Percentiles rank a stretch among this genome's conserved stretches.
Conservation (phyloP, 2,888 invertebrate species). For the Pegoplata infirma region DNA sequence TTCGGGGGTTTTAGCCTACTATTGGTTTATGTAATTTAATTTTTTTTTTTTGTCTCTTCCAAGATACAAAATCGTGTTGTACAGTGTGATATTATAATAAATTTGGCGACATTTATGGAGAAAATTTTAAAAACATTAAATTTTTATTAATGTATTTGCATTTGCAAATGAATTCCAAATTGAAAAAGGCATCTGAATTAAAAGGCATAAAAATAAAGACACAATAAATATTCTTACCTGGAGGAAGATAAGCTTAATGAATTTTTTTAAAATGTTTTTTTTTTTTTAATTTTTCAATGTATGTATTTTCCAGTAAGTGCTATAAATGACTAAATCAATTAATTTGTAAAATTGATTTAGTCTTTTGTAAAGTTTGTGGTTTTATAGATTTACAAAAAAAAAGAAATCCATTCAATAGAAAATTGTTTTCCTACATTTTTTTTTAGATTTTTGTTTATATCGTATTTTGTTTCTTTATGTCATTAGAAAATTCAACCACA, state of each 20-base stretch:
- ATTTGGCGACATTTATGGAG: constrained; percentile 6
- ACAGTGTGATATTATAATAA: neutral
- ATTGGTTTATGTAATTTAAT: no score
- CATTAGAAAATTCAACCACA: neutral
- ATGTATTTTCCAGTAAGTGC: constrained; percentile 31
- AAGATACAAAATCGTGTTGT: neutral
- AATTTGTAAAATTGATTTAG: neutral
- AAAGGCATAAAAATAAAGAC: no score
- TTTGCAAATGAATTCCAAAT: no score
- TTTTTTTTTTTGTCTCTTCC: no score
- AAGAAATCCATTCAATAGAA: neutral
- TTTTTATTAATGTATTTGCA: neutral
- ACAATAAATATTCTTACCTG: no score
- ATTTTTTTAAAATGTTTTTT: neutral
- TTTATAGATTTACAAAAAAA: neutral
- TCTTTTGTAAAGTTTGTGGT: neutral
- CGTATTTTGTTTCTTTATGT: neutral
- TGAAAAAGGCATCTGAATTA: no score
- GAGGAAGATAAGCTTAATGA: neutral
- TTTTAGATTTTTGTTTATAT: neutral
- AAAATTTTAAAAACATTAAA: neutral
- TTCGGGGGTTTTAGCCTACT: no score
- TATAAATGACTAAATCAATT: constrained; percentile 39
- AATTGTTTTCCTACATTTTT: neutral
- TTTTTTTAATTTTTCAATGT: constrained; percentile 11